These are phyloP conservation scores for Myioborus melanocephalus DNA, from an alignment of 2,797 vertebrate genomes.

Conservation along the genomic window DNA sequence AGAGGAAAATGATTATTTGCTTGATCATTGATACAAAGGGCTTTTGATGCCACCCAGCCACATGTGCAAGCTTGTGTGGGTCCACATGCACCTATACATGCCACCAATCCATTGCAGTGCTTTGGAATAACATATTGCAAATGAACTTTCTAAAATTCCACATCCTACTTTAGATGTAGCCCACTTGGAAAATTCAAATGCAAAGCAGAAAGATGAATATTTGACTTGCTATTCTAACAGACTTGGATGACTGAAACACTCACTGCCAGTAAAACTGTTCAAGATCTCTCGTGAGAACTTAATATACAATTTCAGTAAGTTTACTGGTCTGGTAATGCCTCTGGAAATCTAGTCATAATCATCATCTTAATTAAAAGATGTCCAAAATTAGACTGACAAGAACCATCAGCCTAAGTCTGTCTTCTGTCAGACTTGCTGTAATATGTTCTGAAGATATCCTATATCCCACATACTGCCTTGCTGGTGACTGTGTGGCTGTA, in stretches of 20 bases:
- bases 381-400: constrained; percentile 30
- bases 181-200: constrained; percentile 14
- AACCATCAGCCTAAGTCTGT: neutral
- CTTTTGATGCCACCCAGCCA: neutral
- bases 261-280: neutral
- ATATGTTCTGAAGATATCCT: neutral
- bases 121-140: neutral
- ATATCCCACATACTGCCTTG: neutral
- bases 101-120: neutral
- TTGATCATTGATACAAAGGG: neutral
- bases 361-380: constrained; percentile 31
- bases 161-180: neutral
- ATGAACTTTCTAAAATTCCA: neutral
- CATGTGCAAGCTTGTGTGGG: neutral
- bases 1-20: neutral
- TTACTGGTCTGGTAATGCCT: constrained; percentile 1
- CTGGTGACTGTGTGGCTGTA: neutral
- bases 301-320: neutral
- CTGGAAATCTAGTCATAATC: constrained; percentile 24
- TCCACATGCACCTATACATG: neutral
- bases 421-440: neutral
- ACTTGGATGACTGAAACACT: neutral
- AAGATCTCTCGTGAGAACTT: neutral
- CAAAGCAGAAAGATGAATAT: neutral
- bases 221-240: neutral